phyloP scores from a whole-genome alignment of 1,140 invertebrate species.

The Heterodera carotae region DNA sequence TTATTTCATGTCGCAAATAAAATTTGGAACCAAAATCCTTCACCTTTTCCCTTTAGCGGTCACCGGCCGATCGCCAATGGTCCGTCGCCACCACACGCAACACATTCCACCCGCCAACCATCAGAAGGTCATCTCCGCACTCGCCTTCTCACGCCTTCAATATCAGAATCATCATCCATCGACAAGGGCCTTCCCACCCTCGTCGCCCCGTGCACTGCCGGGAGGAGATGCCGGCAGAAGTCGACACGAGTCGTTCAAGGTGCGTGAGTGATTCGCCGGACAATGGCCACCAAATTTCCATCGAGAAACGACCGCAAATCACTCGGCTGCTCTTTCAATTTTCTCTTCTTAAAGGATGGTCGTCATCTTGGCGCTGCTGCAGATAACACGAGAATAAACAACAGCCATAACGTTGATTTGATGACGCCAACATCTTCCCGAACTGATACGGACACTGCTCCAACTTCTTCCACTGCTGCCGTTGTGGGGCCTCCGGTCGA shows the following conservation, averaged over 20 bases:
- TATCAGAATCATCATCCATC: conserved; percentile 9
- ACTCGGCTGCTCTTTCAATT: not conserved
- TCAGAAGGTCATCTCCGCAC: conserved; percentile 6
- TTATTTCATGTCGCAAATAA: too few relatives aligned
- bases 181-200: conserved; percentile 18
- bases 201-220: conserved; percentile 6
- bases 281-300: not conserved
- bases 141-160: conserved; percentile 19
- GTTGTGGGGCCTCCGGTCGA: conserved; percentile 31
- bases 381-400: not conserved
- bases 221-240: not conserved
- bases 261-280: not conserved
- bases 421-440: not conserved
- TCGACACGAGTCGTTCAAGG: not conserved
- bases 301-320: not conserved
- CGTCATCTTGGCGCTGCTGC: not conserved
- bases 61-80: conserved; percentile 47
- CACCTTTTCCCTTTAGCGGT: conserved; percentile 50
- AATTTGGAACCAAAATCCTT: not conserved
- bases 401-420: not conserved
- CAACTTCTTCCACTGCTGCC: too few relatives aligned
- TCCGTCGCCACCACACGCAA: conserved; percentile 46
- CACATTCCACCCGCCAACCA: conserved; percentile 27
- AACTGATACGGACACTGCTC: not conserved
- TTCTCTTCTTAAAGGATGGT: not conserved